Conservation (phyloP, 64 coral and sea anemone species). For the Montipora cactus region DNA sequence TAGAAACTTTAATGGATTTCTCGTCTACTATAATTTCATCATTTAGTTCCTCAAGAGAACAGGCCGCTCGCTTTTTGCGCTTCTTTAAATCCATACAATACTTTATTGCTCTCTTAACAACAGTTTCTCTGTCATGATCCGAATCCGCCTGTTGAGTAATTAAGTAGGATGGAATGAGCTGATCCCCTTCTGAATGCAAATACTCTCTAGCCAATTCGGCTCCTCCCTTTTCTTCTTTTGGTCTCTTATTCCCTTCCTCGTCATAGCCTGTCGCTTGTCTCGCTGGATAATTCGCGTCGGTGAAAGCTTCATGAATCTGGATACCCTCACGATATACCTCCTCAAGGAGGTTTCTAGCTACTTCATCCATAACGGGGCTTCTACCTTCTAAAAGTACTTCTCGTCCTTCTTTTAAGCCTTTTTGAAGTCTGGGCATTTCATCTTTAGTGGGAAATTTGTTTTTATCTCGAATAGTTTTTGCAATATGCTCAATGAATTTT, state of each 20-base stretch:
- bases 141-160: not conserved
- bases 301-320: not conserved
- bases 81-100: not conserved
- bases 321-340: not conserved
- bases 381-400: constrained; percentile 3
- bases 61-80: not conserved
- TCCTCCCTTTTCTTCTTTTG: not conserved
- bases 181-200: not conserved
- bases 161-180: constrained; percentile 21
- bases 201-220: not conserved
- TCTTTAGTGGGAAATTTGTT: constrained; percentile 17
- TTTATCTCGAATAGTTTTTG: not conserved
- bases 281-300: not conserved
- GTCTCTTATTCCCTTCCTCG: not conserved
- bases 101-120: not conserved
- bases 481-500: constrained; percentile 1
- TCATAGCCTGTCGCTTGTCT: not conserved
- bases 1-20: not conserved
- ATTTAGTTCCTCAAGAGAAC: not conserved
- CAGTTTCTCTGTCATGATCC: constrained; percentile 11
- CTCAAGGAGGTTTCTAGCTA: not conserved
- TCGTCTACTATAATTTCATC: not conserved
- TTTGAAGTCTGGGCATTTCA: constrained; percentile 27
- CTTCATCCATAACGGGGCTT: not conserved
- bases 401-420: not conserved